These are phyloP conservation scores for Eucriotettix oculatus DNA, from an alignment of 2,888 invertebrate species.

Conservation along the genomic window DNA sequence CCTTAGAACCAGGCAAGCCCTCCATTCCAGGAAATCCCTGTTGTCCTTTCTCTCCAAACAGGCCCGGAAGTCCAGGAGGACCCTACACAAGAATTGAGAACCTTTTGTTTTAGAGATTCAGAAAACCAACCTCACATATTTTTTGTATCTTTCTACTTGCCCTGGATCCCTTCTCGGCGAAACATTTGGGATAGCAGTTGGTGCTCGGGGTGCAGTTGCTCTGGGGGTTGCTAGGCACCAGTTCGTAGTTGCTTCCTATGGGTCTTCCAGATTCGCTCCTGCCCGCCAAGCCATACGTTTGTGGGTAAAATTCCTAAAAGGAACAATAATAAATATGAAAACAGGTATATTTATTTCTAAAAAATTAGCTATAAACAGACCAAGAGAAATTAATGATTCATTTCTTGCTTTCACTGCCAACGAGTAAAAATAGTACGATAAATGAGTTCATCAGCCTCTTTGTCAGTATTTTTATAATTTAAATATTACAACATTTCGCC, in stretches of 20 bases:
- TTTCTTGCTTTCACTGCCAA: too few relatives aligned
- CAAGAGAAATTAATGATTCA: too few relatives aligned
- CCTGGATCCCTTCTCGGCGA: slow-evolving; percentile 72
- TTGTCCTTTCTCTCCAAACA: slow-evolving; percentile 54
- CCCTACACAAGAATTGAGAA: slow-evolving; percentile 35
- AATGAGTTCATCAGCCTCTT: too few relatives aligned
- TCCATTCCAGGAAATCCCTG: slow-evolving; percentile 69
- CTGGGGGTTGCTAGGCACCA: neutral
- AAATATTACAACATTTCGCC: too few relatives aligned
- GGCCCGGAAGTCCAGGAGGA: slow-evolving; percentile 52
- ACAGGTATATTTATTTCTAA: too few relatives aligned
- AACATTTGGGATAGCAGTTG: slow-evolving; percentile 69
- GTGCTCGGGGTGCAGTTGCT: slow-evolving; percentile 47
- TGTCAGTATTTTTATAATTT: too few relatives aligned
- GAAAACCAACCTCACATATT: slow-evolving; percentile 5
- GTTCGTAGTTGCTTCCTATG: neutral
- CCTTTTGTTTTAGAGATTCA: too few relatives aligned
- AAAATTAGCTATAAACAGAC: too few relatives aligned
- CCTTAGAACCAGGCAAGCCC: slow-evolving; percentile 75
- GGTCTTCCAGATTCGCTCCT: neutral
- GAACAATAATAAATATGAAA: too few relatives aligned
- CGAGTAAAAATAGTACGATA: too few relatives aligned
- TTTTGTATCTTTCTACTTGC: slow-evolving; percentile 27
- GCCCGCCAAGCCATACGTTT: neutral
- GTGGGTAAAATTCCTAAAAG: too few relatives aligned